A percentile compares a stretch with the other conserved stretches of the same genome.
phyloP scores from a whole-genome alignment of 2,113 vertebrate genomes.

The Proteles cristata region DNA sequence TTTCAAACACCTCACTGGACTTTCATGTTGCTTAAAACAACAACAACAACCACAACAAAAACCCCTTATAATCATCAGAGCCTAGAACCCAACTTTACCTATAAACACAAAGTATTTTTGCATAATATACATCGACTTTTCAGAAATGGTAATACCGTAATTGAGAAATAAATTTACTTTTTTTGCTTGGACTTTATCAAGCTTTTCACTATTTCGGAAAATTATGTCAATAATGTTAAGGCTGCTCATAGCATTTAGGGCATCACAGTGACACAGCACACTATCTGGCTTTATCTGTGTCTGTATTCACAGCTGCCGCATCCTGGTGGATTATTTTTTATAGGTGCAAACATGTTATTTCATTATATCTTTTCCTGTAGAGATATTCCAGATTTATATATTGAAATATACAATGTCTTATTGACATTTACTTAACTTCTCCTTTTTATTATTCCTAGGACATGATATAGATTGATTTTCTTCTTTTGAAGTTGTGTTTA shows the following conservation, averaged over 20 bases:
- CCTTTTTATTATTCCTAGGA: not conserved
- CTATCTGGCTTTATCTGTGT: not conserved
- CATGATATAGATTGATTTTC: not conserved
- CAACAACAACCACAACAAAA: not conserved
- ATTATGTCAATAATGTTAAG: not conserved
- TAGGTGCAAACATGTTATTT: not conserved
- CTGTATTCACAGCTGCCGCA: not conserved
- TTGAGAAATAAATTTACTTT: not conserved
- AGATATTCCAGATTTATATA: not conserved
- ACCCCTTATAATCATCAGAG: not conserved
- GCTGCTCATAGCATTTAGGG: not conserved
- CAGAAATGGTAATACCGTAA: not conserved
- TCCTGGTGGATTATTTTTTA: not conserved
- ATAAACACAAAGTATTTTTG: constrained; percentile 17
- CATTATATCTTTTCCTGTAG: not conserved
- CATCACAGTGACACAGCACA: too few species aligned
- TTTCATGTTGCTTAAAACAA: not conserved
- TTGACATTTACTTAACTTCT: not conserved
- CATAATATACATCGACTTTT: not conserved
- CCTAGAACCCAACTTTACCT: not conserved
- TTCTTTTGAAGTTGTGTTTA: not conserved
- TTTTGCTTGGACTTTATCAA: not conserved
- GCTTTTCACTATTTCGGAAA: not conserved
- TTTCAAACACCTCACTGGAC: not conserved
- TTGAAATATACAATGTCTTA: not conserved